Percentiles rank a stretch among this genome's conserved stretches.
These are phyloP conservation scores for Mamestra configurata DNA, from an alignment of 1,140 invertebrate genomes.

Conservation along the genomic window DNA sequence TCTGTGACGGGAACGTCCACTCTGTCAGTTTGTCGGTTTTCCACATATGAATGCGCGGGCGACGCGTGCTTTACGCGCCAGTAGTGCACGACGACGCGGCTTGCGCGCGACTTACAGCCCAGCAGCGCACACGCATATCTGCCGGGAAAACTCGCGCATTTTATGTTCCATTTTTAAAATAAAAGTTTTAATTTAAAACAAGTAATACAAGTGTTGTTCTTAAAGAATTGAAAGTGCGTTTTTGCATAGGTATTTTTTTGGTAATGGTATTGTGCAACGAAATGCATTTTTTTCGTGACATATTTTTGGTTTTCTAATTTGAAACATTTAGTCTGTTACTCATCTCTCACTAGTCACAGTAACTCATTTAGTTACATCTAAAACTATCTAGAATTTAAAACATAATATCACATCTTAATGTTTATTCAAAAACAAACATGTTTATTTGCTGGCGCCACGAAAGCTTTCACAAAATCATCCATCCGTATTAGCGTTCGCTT, in stretches of 20 bases:
- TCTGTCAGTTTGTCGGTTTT: slow-evolving; percentile 71
- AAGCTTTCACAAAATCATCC: slow-evolving; percentile 52
- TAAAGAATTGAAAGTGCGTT: neutral
- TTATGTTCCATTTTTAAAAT: neutral
- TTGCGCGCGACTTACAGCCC: slow-evolving; percentile 69
- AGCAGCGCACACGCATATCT: slow-evolving; percentile 56
- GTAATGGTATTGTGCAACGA: neutral
- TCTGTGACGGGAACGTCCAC: slow-evolving; percentile 60
- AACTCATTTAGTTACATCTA: neutral
- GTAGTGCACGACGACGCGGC: slow-evolving; percentile 75
- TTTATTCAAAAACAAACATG: neutral
- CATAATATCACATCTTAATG: neutral
- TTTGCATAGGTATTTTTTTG: neutral
- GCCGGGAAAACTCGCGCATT: slow-evolving; percentile 45
- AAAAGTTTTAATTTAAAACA: slow-evolving; percentile 7
- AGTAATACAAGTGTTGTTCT: neutral
- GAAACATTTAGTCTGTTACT: neutral
- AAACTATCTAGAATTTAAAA: neutral
- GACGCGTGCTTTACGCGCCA: slow-evolving; percentile 70
- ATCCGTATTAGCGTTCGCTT: slow-evolving; percentile 53
- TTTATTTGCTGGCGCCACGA: slow-evolving; percentile 46
- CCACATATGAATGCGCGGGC: slow-evolving; percentile 72
- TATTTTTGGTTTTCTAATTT: neutral
- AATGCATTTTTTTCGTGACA: slow-evolving; percentile 21
- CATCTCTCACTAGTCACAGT: too few relatives aligned